Evolutionary conservation across 1,140 invertebrate species (phyloP), one percentile per base, ranked within the genome.

Genomic region (Drosophila ironensis): DNA sequence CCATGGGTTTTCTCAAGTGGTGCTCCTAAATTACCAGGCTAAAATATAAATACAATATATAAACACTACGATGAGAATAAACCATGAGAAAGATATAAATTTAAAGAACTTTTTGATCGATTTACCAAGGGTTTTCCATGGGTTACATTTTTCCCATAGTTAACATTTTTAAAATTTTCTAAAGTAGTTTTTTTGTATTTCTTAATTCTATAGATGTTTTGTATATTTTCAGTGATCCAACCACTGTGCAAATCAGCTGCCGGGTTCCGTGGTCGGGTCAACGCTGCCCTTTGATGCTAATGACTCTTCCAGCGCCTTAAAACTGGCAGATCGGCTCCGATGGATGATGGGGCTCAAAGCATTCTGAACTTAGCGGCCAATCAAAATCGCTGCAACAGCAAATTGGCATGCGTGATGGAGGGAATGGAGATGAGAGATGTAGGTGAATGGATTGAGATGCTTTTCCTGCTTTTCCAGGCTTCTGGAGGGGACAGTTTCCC

Each of bases 391-490:
- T 81, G 60, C 45, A 20, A 17, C n/a, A 22, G 33, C 68, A 57
- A 70, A 81, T 82, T 81, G 66, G 46, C 68, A 81, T 81, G 77
- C 67, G 52, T 48, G 72, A 72, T 24, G 50, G 40, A 35, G 74
- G 50, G 30, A 46, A 11, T 41, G 56, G 22, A 38, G n/a, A 37
- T 24, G 27, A n/a, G n/a, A n/a, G 16, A 45, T 24, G 28, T 8
- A 38, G 47, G 17, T 37, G 46, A 12, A 24, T 8, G 46, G 53
- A 33, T 53, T 20, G 28, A 56, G 53, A 46, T 16, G 5, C 20
- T 22, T 22, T 14, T 37, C 12, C 14, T 16, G 33, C 33, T 37
- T 37, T 37, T 37, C 14, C 33, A 37, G 33, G 12, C 16, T 17
- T 37, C 30, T 16, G 14, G 1, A 37, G 14, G 6, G 12, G 14